Conservation (phyloP, 2,113 vertebrate genomes). For the Onychostoma macrolepis region DNA sequence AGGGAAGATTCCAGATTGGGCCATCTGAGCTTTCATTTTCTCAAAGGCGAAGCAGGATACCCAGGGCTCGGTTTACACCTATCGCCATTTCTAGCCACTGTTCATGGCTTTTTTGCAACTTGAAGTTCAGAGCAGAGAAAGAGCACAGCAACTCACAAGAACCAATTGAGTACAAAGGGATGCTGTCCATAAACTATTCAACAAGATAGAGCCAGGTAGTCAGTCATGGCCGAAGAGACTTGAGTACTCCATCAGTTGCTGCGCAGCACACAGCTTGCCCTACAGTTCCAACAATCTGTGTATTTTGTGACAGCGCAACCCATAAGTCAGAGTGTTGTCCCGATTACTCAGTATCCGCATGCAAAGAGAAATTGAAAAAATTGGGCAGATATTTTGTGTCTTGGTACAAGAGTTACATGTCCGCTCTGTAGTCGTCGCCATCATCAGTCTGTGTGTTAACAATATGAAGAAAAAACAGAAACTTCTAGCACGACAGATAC, state of each 20-base stretch:
- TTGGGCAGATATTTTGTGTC: neutral
- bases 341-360: neutral
- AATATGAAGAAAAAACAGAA: neutral
- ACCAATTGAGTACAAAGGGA: neutral
- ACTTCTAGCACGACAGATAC: neutral
- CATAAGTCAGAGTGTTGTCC: neutral
- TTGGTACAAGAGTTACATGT: neutral
- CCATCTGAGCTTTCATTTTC: no score
- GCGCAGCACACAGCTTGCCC: neutral
- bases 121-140: no score
- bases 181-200: neutral
- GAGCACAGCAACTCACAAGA: neutral
- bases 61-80: no score
- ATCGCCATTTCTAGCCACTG: no score
- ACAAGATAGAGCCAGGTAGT: neutral
- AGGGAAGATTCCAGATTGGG: no score
- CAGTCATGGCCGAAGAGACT: neutral
- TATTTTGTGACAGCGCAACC: neutral
- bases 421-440: neutral
- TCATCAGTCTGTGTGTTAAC: neutral
- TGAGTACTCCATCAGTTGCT: neutral
- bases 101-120: no score
- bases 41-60: no score
- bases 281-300: neutral
- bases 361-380: neutral